Base-by-base conservation (phyloP, 2,797 vertebrate species). In the Acipenser oxyrinchus region DNA sequence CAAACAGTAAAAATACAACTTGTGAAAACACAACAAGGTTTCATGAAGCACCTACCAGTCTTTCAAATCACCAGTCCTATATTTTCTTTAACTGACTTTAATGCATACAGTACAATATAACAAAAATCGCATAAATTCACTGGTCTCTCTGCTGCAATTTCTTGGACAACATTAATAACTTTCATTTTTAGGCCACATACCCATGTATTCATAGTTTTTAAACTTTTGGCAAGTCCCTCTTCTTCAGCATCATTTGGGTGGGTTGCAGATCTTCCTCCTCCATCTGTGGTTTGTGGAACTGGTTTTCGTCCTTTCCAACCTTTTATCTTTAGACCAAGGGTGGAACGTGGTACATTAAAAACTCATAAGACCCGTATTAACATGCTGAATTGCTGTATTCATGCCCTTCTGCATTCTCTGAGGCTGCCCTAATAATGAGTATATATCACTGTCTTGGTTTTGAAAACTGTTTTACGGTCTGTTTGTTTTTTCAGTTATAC, bases 161-260 rank as follows among this genome's bases (percentile, higher is more conserved):
- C 37, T 37, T 37, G 37, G 37, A 37, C 37, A 37, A 37, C 5
- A 37, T 37, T 37, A 62, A 62, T 10, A 62, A 48, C 18, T 10
- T 62, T 10, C 18, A 23, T 37, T 62, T 6, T 18, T 67, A 74
- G 70, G 71, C 75, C 75, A 76, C 75, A 76, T 76, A 76, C 75
- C 75, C 73, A 73, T 65, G 69, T 72, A 72, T 72, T 74, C 70
- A 76, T 63, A 57, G 70, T 74, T 76, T 76, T 76, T 74, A 76
- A 72, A 68, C 75, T 74, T 69, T 71, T 76, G 72, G 70, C 73
- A 73, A 69, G 72, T 76, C 75, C 70, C 70, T 72, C 68, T 69
- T 74, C 72, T 73, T 76, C 75, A 63, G 71, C 72, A 66, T 72
- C 72, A 72, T 76, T 76, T 70, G 68, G 73, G 68, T 72, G 73